Conservation (phyloP, 1,140 invertebrate species). For the Drosophila insularis region DNA sequence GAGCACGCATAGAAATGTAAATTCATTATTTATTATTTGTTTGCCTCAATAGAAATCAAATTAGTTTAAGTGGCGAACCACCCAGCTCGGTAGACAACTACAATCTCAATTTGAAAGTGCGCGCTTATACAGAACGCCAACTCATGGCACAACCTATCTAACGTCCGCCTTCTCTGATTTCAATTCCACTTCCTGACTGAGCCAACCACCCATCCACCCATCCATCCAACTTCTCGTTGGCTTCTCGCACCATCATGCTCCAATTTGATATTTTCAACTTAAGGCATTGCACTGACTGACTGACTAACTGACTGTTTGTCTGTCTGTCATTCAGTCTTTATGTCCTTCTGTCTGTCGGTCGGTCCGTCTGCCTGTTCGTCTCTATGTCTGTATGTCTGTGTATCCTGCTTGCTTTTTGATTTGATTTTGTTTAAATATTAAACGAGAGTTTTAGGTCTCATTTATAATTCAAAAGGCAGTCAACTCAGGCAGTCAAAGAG, state of each 20-base stretch:
- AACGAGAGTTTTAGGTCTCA: conserved; percentile 77
- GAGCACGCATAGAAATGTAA: conserved; percentile 78
- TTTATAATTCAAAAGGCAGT: conserved; percentile 66
- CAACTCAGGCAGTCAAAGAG: conserved; percentile 12
- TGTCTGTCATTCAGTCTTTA: conserved; percentile 36
- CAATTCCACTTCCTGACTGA: no score
- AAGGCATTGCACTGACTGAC: conserved; percentile 39
- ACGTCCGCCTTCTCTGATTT: conserved; percentile 7
- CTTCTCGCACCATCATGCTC: conserved; percentile 36
- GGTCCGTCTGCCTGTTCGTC: conserved; percentile 17
- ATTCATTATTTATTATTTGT: conserved; percentile 81
- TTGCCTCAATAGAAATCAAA: conserved; percentile 81
- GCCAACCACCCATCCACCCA: no score
- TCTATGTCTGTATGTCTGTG: conserved; percentile 33
- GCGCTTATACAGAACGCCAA: conserved; percentile 36
- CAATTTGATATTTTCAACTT: conserved; percentile 37
- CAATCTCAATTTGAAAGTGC: conserved; percentile 64
- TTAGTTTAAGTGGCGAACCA: conserved; percentile 75
- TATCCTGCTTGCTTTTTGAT: conserved; percentile 59
- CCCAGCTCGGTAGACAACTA: conserved; percentile 45
- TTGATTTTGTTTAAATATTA: conserved; percentile 82
- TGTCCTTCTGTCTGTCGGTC: conserved; percentile 25
- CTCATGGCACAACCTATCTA: conserved; percentile 35
- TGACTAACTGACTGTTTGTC: conserved; percentile 48
- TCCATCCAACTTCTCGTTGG: neutral